These are phyloP conservation scores for Berghia stephanieae DNA, from an alignment of 1,140 invertebrate species.

Conservation along the genomic window DNA sequence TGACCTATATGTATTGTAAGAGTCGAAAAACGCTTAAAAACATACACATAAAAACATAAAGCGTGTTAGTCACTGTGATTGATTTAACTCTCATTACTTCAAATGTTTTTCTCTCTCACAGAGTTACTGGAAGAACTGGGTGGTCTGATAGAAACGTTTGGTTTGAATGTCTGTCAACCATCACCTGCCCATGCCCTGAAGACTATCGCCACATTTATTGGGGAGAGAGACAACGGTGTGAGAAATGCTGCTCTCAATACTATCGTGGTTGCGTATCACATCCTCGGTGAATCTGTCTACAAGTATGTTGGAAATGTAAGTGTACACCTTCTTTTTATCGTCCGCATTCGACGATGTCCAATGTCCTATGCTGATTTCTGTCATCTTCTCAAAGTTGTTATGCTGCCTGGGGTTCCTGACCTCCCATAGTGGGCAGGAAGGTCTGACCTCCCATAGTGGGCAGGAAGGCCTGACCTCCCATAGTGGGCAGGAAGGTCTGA, in stretches of 20 bases:
- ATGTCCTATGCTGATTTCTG: too few species aligned
- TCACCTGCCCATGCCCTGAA: conserved; percentile 82
- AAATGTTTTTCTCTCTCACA: conserved; percentile 54
- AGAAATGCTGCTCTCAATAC: conserved; percentile 94
- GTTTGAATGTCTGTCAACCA: conserved; percentile 84
- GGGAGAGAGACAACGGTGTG: conserved; percentile 95
- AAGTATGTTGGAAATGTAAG: conserved; percentile 89
- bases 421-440: too few species aligned
- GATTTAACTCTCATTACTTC: neutral
- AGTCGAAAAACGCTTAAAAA: neutral
- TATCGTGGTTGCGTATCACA: conserved; percentile 87
- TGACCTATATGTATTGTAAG: too few species aligned
- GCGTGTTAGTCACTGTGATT: neutral
- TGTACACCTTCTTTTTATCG: neutral
- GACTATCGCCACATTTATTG: conserved; percentile 92
- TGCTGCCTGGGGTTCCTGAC: too few species aligned
- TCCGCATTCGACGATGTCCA: too few species aligned
- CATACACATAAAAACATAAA: neutral
- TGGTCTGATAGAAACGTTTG: conserved; percentile 85
- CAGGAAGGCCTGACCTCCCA: too few species aligned
- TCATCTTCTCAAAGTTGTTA: too few species aligned
- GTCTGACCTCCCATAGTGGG: too few species aligned
- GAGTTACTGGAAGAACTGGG: conserved; percentile 94
- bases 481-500: too few species aligned
- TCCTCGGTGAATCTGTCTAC: conserved; percentile 89